These are phyloP conservation scores for Periophthalmus magnuspinnatus DNA, from an alignment of 2,797 vertebrate genomes.

Conservation along the genomic window DNA sequence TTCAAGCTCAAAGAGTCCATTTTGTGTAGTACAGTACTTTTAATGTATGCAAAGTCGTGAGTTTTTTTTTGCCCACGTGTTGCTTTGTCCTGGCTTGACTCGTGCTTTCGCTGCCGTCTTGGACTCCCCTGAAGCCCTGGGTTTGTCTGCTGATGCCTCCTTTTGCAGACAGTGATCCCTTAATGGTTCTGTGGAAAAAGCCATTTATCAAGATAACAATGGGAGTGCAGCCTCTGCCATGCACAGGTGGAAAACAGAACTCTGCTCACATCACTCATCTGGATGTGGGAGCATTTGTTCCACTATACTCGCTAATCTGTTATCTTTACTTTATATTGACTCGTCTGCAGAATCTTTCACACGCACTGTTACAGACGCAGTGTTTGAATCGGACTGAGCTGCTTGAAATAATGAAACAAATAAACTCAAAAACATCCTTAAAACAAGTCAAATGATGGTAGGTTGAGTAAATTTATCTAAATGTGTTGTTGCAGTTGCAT, in stretches of 20 bases:
- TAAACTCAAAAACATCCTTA: no score
- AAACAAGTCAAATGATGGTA: no score
- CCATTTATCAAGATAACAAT: conserved; percentile 22
- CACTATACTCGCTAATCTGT: conserved; percentile 10
- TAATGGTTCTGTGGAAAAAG: conserved; percentile 16
- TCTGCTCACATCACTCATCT: conserved; percentile 9
- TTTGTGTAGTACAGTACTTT: no score
- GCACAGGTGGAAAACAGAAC: conserved; percentile 12
- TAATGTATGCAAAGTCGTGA: no score
- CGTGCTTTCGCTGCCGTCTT: conserved; percentile 5
- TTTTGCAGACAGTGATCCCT: conserved; percentile 18
- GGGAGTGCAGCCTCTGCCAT: background rate
- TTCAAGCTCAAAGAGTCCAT: no score
- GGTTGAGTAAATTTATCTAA: no score
- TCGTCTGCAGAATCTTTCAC: background rate
- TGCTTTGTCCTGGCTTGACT: conserved; percentile 19
- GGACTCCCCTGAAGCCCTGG: conserved; percentile 22
- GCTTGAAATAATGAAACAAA: no score
- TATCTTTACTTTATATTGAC: conserved; percentile 2
- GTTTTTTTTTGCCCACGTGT: background rate
- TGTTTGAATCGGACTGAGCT: background rate
- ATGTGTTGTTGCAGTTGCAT: no score
- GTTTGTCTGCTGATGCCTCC: conserved; percentile 27
- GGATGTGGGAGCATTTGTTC: conserved; percentile 10
- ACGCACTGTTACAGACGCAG: no score